A percentile compares a stretch with the other conserved stretches of the same genome.
These are phyloP conservation scores for Drosophila anomalata DNA, from an alignment of 2,888 invertebrate genomes.

Conservation along the genomic window DNA sequence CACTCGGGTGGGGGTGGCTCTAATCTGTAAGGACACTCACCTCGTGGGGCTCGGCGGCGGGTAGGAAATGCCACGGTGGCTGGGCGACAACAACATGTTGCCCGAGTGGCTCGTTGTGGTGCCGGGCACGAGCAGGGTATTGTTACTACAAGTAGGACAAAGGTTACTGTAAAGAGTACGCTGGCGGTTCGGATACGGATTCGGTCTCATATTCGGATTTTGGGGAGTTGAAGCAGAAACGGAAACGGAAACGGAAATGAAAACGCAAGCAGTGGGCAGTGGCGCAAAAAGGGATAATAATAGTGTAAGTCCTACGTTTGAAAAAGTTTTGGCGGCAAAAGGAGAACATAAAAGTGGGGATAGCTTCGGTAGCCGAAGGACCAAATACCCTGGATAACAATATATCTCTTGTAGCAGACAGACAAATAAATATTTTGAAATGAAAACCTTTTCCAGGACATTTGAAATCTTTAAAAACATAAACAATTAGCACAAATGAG, in stretches of 20 bases:
- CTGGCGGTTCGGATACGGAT: constrained; percentile 13
- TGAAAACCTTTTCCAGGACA: neutral
- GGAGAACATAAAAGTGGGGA: neutral
- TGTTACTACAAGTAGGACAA: constrained; percentile 85
- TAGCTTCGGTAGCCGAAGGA: constrained; percentile 16
- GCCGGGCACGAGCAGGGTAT: constrained; percentile 86
- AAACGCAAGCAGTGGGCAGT: constrained; percentile 31
- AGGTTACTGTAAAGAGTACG: constrained; percentile 78
- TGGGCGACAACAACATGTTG: constrained; percentile 85
- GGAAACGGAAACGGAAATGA: constrained; percentile 27
- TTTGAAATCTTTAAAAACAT: neutral
- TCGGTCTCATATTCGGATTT: constrained; percentile 21
- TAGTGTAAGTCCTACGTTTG: constrained; percentile 31
- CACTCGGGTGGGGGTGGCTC: constrained; percentile 20
- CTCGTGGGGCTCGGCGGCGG: constrained; percentile 91
- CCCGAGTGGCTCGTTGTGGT: constrained; percentile 83
- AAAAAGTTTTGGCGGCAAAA: constrained; percentile 17
- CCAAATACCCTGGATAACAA: neutral
- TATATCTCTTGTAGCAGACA: neutral
- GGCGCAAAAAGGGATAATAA: constrained; percentile 35
- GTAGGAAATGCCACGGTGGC: constrained; percentile 90
- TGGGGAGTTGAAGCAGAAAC: constrained; percentile 11
- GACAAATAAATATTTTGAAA: neutral
- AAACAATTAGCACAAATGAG: constrained; percentile 24
- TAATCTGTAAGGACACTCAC: constrained; percentile 71